phyloP scores from a whole-genome alignment of 2,888 invertebrate species.

The Ormyrus rosae region DNA sequence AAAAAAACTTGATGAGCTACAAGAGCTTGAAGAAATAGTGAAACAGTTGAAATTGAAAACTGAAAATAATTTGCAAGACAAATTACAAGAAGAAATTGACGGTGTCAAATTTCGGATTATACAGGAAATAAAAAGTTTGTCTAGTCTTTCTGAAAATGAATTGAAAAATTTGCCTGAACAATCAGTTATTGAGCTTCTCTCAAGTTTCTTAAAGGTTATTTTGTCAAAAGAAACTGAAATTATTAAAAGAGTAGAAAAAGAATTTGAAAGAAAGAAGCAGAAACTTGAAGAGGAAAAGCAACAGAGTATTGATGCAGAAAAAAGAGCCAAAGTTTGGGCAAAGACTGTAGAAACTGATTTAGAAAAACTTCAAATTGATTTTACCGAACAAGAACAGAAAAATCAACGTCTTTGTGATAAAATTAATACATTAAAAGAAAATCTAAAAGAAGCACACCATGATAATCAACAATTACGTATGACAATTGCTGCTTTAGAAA shows the following conservation, averaged over 20 bases:
- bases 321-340: conserved; percentile 64
- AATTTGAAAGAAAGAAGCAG: conserved; percentile 60
- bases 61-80: conserved; percentile 33
- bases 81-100: conserved; percentile 51
- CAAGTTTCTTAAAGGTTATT: conserved; percentile 64
- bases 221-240: conserved; percentile 69
- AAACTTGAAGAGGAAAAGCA: conserved; percentile 65
- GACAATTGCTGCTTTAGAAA: conserved; percentile 64
- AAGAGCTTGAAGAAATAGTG: conserved; percentile 54
- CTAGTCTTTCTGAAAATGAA: conserved; percentile 40
- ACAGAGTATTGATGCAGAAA: conserved; percentile 66
- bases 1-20: conserved; percentile 57
- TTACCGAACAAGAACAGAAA: conserved; percentile 61
- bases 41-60: conserved; percentile 29
- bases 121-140: conserved; percentile 67
- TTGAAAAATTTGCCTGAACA: conserved; percentile 56
- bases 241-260: conserved; percentile 61
- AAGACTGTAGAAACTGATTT: conserved; percentile 69
- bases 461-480: conserved; percentile 66
- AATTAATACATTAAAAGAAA: conserved; percentile 61
- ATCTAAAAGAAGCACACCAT: conserved; percentile 62
- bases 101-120: conserved; percentile 60
- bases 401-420: conserved; percentile 56
- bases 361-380: conserved; percentile 67
- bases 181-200: conserved; percentile 65